A percentile compares a stretch with the other conserved stretches of the same genome.
Evolutionary conservation across 2,888 invertebrate genomes (phyloP).

Genomic region (Deilephila porcellus): DNA sequence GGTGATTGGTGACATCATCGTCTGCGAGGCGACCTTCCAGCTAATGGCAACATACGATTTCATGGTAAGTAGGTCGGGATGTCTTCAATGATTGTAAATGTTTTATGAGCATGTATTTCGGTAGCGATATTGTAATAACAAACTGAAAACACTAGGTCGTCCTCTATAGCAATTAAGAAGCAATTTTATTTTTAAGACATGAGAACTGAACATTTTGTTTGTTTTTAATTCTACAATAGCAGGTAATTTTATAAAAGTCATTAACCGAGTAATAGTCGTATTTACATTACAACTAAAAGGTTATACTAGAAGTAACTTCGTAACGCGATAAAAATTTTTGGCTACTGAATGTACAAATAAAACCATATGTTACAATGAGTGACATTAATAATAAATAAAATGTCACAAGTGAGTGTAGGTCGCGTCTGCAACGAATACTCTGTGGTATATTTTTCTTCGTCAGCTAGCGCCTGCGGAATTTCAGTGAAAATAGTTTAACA

Average conservation of each 20-base stretch:
- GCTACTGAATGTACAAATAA: neutral
- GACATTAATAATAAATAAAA: neutral
- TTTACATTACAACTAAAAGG: neutral
- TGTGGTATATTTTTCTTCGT: conserved; percentile 5
- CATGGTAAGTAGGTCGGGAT: conserved; percentile 63
- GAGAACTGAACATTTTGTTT: neutral
- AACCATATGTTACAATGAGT: neutral
- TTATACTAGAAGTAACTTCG: neutral
- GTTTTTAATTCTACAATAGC: neutral
- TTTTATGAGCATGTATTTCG: conserved; percentile 47
- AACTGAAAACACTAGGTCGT: neutral
- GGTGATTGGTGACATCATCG: conserved; percentile 79
- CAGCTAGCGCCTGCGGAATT: conserved; percentile 10
- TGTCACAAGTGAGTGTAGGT: neutral
- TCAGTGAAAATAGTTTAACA: conserved; percentile 17
- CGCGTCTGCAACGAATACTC: conserved; percentile 1
- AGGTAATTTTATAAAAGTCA: neutral
- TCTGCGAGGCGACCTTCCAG: conserved; percentile 69
- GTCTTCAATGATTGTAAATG: conserved; percentile 65
- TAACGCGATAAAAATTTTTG: neutral
- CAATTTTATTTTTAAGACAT: neutral
- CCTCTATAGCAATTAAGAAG: neutral
- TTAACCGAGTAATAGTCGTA: neutral
- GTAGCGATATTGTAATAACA: conserved; percentile 20
- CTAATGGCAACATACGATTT: conserved; percentile 72